Base-by-base conservation (phyloP, 2,888 invertebrate genomes). In the Harpalus rubripes region DNA sequence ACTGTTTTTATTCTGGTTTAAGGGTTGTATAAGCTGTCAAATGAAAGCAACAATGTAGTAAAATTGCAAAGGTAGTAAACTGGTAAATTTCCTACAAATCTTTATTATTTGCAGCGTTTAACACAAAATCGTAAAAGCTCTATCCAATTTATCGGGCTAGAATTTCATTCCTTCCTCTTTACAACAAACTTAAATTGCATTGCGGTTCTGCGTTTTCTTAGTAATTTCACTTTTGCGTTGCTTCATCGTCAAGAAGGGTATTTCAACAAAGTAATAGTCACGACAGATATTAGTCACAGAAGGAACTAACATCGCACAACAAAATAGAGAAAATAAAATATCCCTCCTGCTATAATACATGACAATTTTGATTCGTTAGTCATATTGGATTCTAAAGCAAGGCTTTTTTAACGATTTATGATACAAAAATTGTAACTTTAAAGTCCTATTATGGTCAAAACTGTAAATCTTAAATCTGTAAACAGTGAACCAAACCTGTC, bases 21-120 rank as follows among this genome's bases (percentile, higher is more conserved):
- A 52, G 12, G 44, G 44, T 12, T 52, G 22, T 22, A 22, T 22
- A 22, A 22, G 22, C 1, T 22, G 44, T 52, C 44, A 52, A 52
- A 52, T 52, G 44, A 52, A 52, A 52, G 44, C 15, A 39, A 68
- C 68, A 68, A 68, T 68, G 68, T 68, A 68, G 39, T 68, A 68
- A 39, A 68, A 68, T 68, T 32, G 68, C 12, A 8, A 65, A 72
- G 10, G 72, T 44, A 72, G 44, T 72, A 72, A 72, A 72, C 15
- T 22, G 72, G 22, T 15, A 58, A 78, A 78, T 58, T 78, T 58
- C 32, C 22, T 22, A 16, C 56, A 78, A 78, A 78, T 78, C 78
- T 78, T 58, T 78, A 78, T 78, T 78, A 78, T 78, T 78, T 58
- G 26, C 58, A 78, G 18, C 78, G 78, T 58, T 78, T 58, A 78